These are phyloP conservation scores for Ennomos quercinarius DNA, from an alignment of 2,888 invertebrate species.

Conservation along the genomic window DNA sequence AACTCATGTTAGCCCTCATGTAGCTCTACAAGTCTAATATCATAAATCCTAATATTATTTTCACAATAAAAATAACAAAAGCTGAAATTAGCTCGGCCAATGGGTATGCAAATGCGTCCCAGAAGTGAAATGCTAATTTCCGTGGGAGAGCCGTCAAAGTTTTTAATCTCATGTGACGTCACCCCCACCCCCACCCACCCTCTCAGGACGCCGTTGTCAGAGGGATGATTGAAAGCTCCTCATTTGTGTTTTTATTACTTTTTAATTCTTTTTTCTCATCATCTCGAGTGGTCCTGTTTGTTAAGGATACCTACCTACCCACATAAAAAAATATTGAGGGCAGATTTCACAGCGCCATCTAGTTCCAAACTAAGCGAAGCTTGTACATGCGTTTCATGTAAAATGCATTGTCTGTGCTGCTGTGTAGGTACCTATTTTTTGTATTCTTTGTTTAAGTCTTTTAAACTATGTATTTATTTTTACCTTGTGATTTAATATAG, in stretches of 20 bases:
- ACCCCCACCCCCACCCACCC: slow-evolving; percentile 46
- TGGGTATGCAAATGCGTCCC: slow-evolving; percentile 71
- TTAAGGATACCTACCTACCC: neutral
- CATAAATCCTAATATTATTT: too few species aligned
- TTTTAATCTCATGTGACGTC: slow-evolving; percentile 85
- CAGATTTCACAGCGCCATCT: too few species aligned
- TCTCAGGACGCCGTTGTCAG: slow-evolving; percentile 58
- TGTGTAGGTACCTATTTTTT: neutral
- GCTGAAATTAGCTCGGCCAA: slow-evolving; percentile 64
- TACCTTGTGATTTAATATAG: too few species aligned
- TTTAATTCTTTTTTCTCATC: slow-evolving; percentile 81
- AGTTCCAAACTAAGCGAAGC: neutral
- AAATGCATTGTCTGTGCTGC: too few species aligned
- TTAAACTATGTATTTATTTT: too few species aligned
- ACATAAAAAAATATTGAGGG: neutral
- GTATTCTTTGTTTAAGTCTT: too few species aligned
- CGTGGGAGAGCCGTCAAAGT: slow-evolving; percentile 83
- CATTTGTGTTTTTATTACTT: slow-evolving; percentile 85
- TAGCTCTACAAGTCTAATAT: too few species aligned
- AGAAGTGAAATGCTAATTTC: slow-evolving; percentile 81
- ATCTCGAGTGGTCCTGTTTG: slow-evolving; percentile 65
- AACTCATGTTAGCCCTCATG: too few species aligned
- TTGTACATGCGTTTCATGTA: too few species aligned
- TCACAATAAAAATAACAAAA: slow-evolving; percentile 48
- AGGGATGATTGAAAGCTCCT: slow-evolving; percentile 82